These are phyloP conservation scores for Yponomeuta sedellus DNA, from an alignment of 2,888 invertebrate genomes.

Conservation along the genomic window DNA sequence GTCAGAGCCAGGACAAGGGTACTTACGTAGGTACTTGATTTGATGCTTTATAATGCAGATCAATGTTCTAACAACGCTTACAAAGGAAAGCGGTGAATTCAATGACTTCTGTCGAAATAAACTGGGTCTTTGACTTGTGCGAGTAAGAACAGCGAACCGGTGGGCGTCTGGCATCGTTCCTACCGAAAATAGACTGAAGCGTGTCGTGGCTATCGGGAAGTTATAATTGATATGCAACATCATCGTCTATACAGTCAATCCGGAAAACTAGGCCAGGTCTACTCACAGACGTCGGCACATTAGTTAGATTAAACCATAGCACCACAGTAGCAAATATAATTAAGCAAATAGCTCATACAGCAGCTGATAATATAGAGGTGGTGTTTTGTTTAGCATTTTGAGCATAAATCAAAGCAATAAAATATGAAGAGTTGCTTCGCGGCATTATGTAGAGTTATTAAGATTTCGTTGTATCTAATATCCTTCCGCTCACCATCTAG, in stretches of 20 bases:
- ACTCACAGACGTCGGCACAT: background rate
- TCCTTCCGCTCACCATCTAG: too few species aligned
- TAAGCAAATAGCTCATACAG: too few species aligned
- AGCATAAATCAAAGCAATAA: too few species aligned
- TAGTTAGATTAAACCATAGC: background rate
- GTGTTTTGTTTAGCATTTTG: too few species aligned
- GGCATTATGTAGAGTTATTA: too few species aligned
- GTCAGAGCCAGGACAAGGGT: background rate
- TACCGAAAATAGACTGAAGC: conserved; percentile 15
- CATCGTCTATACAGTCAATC: background rate
- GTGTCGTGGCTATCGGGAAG: background rate
- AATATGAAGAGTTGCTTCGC: too few species aligned
- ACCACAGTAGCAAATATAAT: too few species aligned
- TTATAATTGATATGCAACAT: background rate
- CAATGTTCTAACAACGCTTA: background rate
- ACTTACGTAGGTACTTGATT: background rate
- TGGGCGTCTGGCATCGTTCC: conserved; percentile 19
- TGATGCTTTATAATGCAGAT: background rate
- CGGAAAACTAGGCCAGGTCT: background rate
- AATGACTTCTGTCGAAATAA: conserved; percentile 11
- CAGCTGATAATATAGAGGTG: too few species aligned
- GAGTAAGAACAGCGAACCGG: background rate
- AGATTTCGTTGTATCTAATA: too few species aligned
- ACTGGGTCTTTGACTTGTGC: conserved; percentile 23
- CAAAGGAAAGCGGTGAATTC: conserved; percentile 7